Conservation (phyloP, 2,888 invertebrate species). For the Disparrhopalites patrizii region DNA sequence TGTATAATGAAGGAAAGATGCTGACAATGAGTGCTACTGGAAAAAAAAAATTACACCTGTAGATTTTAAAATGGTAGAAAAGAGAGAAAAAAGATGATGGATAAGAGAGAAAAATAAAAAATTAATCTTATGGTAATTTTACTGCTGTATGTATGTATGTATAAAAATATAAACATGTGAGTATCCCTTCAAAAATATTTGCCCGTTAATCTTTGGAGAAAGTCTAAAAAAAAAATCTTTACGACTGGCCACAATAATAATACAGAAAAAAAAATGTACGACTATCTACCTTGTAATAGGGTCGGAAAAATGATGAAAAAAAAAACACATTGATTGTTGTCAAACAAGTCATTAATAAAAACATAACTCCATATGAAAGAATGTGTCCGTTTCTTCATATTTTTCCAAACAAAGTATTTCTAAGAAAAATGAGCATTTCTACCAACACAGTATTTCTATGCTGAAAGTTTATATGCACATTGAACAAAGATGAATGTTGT, state of each 20-base stretch:
- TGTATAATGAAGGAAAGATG: not conserved
- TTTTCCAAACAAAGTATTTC: no score
- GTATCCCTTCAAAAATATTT: no score
- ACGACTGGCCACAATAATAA: no score
- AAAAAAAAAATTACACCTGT: not conserved
- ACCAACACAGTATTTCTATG: no score
- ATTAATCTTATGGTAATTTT: not conserved
- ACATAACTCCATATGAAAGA: not conserved
- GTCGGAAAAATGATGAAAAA: not conserved
- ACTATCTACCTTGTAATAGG: not conserved
- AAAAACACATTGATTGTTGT: not conserved
- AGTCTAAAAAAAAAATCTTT: no score
- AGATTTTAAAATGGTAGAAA: not conserved
- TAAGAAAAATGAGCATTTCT: no score
- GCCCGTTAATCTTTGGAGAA: no score
- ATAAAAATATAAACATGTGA: no score
- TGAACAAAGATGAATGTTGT: no score
- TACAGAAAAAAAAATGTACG: no score
- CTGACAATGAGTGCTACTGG: constrained; percentile 8
- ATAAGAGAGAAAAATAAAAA: not conserved
- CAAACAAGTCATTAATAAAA: constrained; percentile 6
- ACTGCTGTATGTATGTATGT: not conserved
- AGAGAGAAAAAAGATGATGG: not conserved
- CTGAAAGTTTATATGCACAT: no score
- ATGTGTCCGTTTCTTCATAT: no score